A percentile compares a stretch with the other conserved stretches of the same genome.
These are phyloP conservation scores for Drosophila littoralis DNA, from an alignment of 1,140 invertebrate genomes.

Conservation along the genomic window DNA sequence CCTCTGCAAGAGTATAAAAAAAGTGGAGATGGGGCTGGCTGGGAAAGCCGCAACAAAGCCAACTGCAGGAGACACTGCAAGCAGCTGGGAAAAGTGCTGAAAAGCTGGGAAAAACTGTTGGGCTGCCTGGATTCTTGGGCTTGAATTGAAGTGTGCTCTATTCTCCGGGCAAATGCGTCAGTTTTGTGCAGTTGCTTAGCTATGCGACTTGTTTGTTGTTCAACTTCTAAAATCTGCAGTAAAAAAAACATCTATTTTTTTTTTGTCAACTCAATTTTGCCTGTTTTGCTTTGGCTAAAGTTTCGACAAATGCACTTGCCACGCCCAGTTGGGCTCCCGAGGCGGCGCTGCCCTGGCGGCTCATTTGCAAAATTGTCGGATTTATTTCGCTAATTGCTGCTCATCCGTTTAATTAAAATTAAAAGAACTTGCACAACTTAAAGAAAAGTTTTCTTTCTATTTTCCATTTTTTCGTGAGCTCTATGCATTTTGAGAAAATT, in stretches of 20 bases:
- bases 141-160: slow-evolving; percentile 56
- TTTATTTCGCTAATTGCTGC: slow-evolving; percentile 83
- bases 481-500: slow-evolving; percentile 55
- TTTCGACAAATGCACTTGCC: slow-evolving; percentile 16
- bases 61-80: slow-evolving; percentile 25
- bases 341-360: slow-evolving; percentile 17
- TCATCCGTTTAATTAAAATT: slow-evolving; percentile 83
- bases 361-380: slow-evolving; percentile 81
- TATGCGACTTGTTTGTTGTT: slow-evolving; percentile 22
- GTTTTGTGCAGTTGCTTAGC: slow-evolving; percentile 21
- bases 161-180: not conserved
- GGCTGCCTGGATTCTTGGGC: slow-evolving; percentile 33
- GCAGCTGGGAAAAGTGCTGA: slow-evolving; percentile 23
- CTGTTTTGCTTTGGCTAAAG: slow-evolving; percentile 9
- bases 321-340: not conserved
- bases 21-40: no score
- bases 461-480: slow-evolving; percentile 17
- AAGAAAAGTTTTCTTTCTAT: slow-evolving; percentile 27
- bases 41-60: slow-evolving; percentile 60
- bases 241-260: slow-evolving; percentile 14
- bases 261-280: slow-evolving; percentile 9
- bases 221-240: slow-evolving; percentile 44
- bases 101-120: slow-evolving; percentile 40
- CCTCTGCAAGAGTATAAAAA: no score
- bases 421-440: slow-evolving; percentile 73